Evolutionary conservation across 2,797 vertebrate genomes (phyloP).

Genomic region (Gobionotothen gibberifrons): DNA sequence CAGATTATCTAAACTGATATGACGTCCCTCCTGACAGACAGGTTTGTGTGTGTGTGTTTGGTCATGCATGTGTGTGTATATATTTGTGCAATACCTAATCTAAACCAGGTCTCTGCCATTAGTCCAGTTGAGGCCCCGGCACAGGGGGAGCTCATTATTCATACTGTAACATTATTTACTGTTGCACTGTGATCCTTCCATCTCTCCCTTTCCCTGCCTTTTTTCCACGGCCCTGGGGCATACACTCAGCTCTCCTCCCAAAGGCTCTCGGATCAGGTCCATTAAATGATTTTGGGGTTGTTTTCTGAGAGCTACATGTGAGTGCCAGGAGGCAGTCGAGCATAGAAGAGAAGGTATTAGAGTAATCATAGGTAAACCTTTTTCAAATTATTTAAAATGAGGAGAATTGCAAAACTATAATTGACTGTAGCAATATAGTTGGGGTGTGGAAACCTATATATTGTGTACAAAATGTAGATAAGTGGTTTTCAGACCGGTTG

Average conservation of each 20-base stretch:
- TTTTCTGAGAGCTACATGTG: conserved; percentile 60
- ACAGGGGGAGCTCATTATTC: conserved; percentile 77
- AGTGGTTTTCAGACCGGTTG: conserved; percentile 18
- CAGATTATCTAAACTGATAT: conserved; percentile 62
- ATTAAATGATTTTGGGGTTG: conserved; percentile 61
- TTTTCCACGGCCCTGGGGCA: conserved; percentile 50
- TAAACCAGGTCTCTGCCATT: conserved; percentile 81
- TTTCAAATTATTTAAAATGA: conserved; percentile 33
- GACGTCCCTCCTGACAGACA: conserved; percentile 42
- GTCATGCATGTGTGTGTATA: conserved; percentile 34
- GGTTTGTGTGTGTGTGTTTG: conserved; percentile 40
- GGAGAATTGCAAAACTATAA: conserved; percentile 28
- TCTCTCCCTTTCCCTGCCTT: conserved; percentile 50
- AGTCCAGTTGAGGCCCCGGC: conserved; percentile 72
- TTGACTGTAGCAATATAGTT: conserved; percentile 15
- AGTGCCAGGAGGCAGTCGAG: conserved; percentile 50
- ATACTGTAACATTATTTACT: conserved; percentile 81
- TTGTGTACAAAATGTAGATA: conserved; percentile 23
- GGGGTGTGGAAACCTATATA: conserved; percentile 30
- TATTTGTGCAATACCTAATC: conserved; percentile 68
- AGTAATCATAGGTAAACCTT: conserved; percentile 50
- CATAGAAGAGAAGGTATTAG: conserved; percentile 42
- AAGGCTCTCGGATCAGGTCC: conserved; percentile 50
- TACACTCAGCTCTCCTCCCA: conserved; percentile 53
- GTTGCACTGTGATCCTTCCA: conserved; percentile 66